Evolutionary conservation across 2,113 vertebrate genomes (phyloP).

Genomic region (Ariopsis seemanni): DNA sequence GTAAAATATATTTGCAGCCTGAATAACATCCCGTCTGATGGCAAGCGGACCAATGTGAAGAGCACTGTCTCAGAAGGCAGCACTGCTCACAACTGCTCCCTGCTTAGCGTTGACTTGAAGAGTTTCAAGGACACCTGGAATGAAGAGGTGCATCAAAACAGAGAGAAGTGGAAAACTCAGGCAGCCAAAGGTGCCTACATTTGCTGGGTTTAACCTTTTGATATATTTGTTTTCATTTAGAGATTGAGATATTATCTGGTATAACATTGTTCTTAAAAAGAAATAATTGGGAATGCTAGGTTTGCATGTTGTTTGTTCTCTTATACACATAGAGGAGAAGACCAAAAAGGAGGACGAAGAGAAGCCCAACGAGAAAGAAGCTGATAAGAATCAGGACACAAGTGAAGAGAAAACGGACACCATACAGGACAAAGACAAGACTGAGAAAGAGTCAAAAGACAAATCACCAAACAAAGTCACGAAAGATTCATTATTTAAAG

Average conservation of each 20-base stretch:
- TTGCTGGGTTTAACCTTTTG: background rate
- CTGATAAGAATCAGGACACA: slow-evolving; percentile 58
- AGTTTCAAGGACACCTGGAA: slow-evolving; percentile 86
- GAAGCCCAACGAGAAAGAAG: slow-evolving; percentile 61
- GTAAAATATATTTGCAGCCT: slow-evolving; percentile 66
- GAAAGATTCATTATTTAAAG: slow-evolving; percentile 48
- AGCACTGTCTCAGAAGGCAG: slow-evolving; percentile 83
- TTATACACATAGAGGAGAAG: slow-evolving; percentile 72
- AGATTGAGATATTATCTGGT: background rate
- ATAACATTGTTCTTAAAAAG: background rate
- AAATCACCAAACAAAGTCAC: slow-evolving; percentile 44
- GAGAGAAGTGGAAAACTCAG: slow-evolving; percentile 86
- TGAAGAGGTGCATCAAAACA: slow-evolving; percentile 85
- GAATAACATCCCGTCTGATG: slow-evolving; percentile 81
- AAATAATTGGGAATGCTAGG: background rate
- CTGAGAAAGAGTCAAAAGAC: slow-evolving; percentile 20
- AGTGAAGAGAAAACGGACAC: slow-evolving; percentile 55
- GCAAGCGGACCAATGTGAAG: slow-evolving; percentile 80
- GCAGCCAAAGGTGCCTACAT: slow-evolving; percentile 78
- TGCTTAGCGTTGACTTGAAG: slow-evolving; percentile 83
- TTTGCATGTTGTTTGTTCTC: background rate
- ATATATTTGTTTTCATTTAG: background rate
- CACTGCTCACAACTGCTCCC: slow-evolving; percentile 76
- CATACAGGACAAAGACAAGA: slow-evolving; percentile 50
- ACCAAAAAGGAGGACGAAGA: slow-evolving; percentile 61